These are phyloP conservation scores for Dendroctonus ponderosae DNA, from an alignment of 1,140 invertebrate genomes.

Conservation along the genomic window DNA sequence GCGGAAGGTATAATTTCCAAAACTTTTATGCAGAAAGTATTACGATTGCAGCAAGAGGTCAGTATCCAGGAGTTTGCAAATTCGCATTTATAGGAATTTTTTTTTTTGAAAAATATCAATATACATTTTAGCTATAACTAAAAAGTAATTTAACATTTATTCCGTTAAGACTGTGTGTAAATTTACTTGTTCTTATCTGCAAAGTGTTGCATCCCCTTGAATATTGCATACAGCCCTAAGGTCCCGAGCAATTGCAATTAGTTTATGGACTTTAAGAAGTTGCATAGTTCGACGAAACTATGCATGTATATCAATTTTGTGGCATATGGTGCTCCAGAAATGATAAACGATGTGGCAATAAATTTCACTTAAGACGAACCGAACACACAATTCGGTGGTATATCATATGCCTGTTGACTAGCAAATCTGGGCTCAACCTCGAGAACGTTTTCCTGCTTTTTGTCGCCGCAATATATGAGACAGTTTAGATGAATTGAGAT, in stretches of 20 bases:
- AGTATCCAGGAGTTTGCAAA: no score
- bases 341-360: constrained; percentile 30
- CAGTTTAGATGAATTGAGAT: constrained; percentile 1
- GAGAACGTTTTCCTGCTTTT: constrained; percentile 5
- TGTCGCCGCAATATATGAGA: constrained; percentile 12
- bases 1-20: no score
- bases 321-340: constrained; percentile 16
- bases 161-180: no score
- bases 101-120: no score
- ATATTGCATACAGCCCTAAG: no score
- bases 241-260: not conserved
- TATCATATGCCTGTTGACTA: constrained; percentile 25
- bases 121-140: no score
- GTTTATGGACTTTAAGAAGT: constrained; percentile 5
- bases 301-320: constrained; percentile 18
- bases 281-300: constrained; percentile 25
- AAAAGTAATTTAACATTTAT: no score
- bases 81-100: no score
- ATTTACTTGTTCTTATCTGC: no score
- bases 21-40: no score
- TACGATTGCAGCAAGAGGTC: no score
- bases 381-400: constrained; percentile 20
- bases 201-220: no score
- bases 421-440: constrained; percentile 17
- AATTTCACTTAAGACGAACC: constrained; percentile 27